A percentile compares a stretch with the other conserved stretches of the same genome.
Conservation (phyloP, 2,797 vertebrate genomes). For the Brotula barbata region DNA sequence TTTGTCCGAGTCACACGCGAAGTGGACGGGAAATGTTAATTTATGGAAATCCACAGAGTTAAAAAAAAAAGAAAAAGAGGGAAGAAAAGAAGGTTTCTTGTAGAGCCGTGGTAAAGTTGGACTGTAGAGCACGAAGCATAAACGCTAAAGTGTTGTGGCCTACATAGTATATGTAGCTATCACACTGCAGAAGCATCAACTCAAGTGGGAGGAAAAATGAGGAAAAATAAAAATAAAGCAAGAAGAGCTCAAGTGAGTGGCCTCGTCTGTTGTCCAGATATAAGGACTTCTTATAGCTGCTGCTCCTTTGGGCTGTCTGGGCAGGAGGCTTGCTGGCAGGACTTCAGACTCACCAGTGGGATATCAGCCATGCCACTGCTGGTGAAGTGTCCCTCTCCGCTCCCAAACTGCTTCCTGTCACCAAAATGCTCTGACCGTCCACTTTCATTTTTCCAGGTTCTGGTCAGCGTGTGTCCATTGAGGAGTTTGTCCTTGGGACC, state of each 20-base stretch:
- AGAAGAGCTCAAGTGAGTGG: slow-evolving; percentile 47
- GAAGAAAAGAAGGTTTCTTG: slow-evolving; percentile 67
- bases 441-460: slow-evolving; percentile 93
- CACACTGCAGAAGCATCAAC: slow-evolving; percentile 87
- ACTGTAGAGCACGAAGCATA: slow-evolving; percentile 83
- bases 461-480: slow-evolving; percentile 97
- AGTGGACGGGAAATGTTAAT: slow-evolving; percentile 61
- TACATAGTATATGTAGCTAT: slow-evolving; percentile 88
- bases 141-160: slow-evolving; percentile 88
- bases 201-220: slow-evolving; percentile 72
- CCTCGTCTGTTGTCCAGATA: slow-evolving; percentile 42
- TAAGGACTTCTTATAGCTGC: slow-evolving; percentile 88
- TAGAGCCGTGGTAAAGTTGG: slow-evolving; percentile 78
- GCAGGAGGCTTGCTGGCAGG: slow-evolving; percentile 90
- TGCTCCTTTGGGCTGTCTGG: slow-evolving; percentile 95
- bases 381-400: slow-evolving; percentile 91
- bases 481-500: slow-evolving; percentile 95
- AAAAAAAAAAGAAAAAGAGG: slow-evolving; percentile 42
- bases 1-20: slow-evolving; percentile 55
- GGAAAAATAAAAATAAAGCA: slow-evolving; percentile 46
- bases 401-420: slow-evolving; percentile 93
- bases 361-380: slow-evolving; percentile 91
- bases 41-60: slow-evolving; percentile 68
- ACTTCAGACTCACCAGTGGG: slow-evolving; percentile 95
- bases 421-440: slow-evolving; percentile 92